Base-by-base conservation (phyloP, 2,113 vertebrate species). In the Pyxicephalus adspersus region DNA sequence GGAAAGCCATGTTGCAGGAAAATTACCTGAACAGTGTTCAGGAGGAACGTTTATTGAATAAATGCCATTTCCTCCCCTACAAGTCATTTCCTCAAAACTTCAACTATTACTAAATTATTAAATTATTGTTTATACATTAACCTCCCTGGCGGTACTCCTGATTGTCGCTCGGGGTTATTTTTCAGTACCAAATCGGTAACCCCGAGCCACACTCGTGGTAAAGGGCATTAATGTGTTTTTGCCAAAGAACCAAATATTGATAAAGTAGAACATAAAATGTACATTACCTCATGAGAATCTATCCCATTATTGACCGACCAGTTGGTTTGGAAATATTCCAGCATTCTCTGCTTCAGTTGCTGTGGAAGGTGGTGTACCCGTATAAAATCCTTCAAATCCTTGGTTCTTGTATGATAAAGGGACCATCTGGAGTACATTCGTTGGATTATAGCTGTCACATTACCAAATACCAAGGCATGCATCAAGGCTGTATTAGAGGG, bases 301-400 rank as follows among this genome's bases (percentile, higher is more conserved):
- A 99, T 99, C 87, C 98, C 98, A 16, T 99, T 98, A 92, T 99
- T 99, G 91, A 99, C 97, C 23, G 97, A 98, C 98, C 98, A 99
- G 0, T 97, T 99, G 57, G 98, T 99, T 89, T 99, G 98, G 88
- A 98, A 99, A 90, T 99, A 99, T 85, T 99, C 98, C 57, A 99
- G 89, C 98, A 99, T 98, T 85, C 98, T 95, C 88, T 99, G 98
- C 88, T 99, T 99, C 64, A 99, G 92, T 86, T 93, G 95, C 86
- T 98, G 96, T n/a, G 97, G 97, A 77, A 99, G 91, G 81, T 96
- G 97, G 87, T 99, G 98, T 77, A 99, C 96, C 8, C 97, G 93
- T 85, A 99, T 99, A 84, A 99, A 99, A 87, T 99, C 97, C 86
- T 99, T 99, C 72, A 99, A 87, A 87, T 99, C 98, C 90, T 98